These are phyloP conservation scores for Drosophila prostipennis DNA, from an alignment of 2,888 invertebrate genomes.

Conservation along the genomic window DNA sequence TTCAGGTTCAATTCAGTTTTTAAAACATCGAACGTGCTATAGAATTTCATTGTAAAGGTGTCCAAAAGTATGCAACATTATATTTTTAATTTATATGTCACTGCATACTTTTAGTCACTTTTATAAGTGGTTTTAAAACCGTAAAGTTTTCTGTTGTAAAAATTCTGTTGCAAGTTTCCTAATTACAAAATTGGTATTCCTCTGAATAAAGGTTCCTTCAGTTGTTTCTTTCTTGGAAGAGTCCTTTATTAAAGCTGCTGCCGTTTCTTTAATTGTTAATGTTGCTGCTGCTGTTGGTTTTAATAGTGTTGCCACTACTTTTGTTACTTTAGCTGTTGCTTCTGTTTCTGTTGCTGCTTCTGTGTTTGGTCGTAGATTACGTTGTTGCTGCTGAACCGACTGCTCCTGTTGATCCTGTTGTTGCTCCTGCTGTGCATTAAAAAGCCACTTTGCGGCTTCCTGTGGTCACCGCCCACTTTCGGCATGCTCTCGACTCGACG, in stretches of 20 bases:
- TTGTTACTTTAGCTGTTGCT: constrained; percentile 25
- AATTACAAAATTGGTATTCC: background rate
- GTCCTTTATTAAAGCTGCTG: constrained; percentile 26
- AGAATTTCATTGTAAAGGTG: background rate
- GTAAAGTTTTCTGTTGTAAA: background rate
- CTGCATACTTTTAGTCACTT: background rate
- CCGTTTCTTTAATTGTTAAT: constrained; percentile 36
- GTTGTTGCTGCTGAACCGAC: constrained; percentile 21
- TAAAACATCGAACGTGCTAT: background rate
- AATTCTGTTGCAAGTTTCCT: background rate
- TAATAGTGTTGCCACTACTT: constrained; percentile 17
- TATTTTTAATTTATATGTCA: background rate
- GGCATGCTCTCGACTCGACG: constrained; percentile 52
- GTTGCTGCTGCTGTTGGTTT: background rate
- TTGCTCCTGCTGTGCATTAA: constrained; percentile 73
- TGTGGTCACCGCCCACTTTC: constrained; percentile 68
- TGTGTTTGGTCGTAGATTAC: constrained; percentile 11
- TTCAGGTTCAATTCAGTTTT: background rate
- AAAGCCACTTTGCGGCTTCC: constrained; percentile 77
- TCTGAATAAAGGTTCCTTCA: background rate
- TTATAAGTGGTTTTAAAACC: background rate
- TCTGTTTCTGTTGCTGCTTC: constrained; percentile 1
- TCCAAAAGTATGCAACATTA: background rate
- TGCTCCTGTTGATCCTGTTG: constrained; percentile 46
- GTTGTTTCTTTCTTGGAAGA: background rate